Conservation (phyloP, 2,113 vertebrate genomes). For the Xiphorhynchus elegans region DNA sequence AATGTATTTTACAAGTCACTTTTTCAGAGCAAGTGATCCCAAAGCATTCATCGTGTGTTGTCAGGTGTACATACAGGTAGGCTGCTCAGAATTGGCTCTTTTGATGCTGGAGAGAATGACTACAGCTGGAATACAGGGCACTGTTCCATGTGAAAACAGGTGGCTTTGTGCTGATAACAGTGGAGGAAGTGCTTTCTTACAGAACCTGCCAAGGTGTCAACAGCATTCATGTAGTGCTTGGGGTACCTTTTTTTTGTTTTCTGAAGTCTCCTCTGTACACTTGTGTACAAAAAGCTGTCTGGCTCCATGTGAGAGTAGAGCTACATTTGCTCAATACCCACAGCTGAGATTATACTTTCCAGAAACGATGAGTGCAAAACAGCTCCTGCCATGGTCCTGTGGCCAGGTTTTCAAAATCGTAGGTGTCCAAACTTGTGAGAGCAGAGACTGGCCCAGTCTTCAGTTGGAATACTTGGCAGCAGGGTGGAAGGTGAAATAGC, state of each 20-base stretch:
- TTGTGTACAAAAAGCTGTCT: not conserved
- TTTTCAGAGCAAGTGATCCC: not conserved
- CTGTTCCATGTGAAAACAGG: not conserved
- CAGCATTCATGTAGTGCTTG: not conserved
- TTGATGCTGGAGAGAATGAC: not conserved
- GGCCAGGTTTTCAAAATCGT: not conserved
- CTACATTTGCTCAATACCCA: not conserved
- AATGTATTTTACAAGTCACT: not conserved
- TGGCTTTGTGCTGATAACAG: not conserved
- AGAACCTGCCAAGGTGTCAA: not conserved
- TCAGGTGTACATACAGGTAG: not conserved
- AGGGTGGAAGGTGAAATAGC: not conserved
- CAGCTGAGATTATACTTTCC: not conserved
- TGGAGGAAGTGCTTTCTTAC: not conserved
- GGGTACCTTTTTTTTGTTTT: not conserved
- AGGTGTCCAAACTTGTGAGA: not conserved
- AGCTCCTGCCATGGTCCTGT: not conserved
- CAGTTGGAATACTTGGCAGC: not conserved
- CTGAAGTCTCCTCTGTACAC: not conserved
- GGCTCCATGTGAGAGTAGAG: not conserved
- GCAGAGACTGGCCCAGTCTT: not conserved
- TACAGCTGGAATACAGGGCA: not conserved
- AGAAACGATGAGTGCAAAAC: not conserved
- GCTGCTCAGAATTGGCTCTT: not conserved
- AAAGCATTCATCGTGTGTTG: not conserved